Conservation (phyloP, 2,888 invertebrate species). For the Agonopterix arenella region DNA sequence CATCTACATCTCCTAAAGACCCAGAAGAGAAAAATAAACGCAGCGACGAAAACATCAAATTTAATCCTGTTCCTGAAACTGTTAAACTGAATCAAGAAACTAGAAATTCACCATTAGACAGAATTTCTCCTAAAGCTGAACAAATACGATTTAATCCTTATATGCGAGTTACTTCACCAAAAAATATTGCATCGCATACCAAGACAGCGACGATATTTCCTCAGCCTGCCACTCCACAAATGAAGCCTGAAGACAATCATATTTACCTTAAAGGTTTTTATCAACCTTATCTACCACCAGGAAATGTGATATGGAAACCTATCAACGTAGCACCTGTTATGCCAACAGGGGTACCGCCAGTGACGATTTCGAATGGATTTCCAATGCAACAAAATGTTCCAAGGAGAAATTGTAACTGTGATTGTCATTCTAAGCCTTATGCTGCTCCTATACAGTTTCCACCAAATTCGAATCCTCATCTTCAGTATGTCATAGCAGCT, state of each 20-base stretch:
- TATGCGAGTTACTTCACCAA: not conserved
- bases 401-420: conserved; percentile 34
- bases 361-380: not conserved
- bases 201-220: not conserved
- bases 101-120: not conserved
- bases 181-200: not conserved
- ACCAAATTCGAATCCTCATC: conserved; percentile 16
- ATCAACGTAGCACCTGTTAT: conserved; percentile 28
- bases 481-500: conserved; percentile 40
- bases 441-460: conserved; percentile 9
- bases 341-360: conserved; percentile 19
- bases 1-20: no score
- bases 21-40: not conserved
- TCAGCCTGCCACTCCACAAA: not conserved
- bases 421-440: conserved; percentile 30
- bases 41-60: not conserved
- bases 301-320: conserved; percentile 45
- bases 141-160: not conserved
- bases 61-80: not conserved
- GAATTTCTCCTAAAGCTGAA: not conserved
- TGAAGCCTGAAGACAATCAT: conserved; percentile 3
- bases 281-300: conserved; percentile 28
- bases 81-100: not conserved
- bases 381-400: conserved; percentile 9
- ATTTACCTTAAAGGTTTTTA: conserved; percentile 29